Percentiles rank a stretch among this genome's conserved stretches.
Evolutionary conservation across 2,797 vertebrate genomes (phyloP).

Genomic region (Pelodytes ibericus): DNA sequence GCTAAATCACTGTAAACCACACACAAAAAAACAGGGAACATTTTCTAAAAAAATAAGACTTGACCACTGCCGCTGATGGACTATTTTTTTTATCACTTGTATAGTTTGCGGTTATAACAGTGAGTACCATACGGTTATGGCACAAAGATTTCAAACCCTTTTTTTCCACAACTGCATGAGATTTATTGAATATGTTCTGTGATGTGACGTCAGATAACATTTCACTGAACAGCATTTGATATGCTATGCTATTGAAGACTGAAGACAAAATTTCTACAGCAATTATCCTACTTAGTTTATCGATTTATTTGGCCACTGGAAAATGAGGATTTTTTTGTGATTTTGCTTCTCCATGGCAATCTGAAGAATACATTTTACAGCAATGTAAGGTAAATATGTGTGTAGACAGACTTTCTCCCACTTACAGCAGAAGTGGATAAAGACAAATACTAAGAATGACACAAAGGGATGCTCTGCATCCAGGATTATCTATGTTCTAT

Average conservation of each 20-base stretch:
- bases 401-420: too few relatives aligned
- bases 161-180: neutral
- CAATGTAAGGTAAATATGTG: too few relatives aligned
- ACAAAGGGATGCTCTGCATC: too few relatives aligned
- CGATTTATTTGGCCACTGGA: neutral
- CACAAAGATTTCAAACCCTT: neutral
- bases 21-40: neutral
- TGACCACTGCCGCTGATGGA: neutral
- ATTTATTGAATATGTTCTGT: neutral
- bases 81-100: neutral
- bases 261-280: neutral
- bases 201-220: neutral
- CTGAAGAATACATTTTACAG: too few relatives aligned
- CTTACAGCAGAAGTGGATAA: too few relatives aligned
- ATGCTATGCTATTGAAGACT: neutral
- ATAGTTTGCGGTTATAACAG: too few relatives aligned
- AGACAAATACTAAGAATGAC: too few relatives aligned
- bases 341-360: neutral
- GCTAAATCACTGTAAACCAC: neutral
- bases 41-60: neutral
- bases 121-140: neutral
- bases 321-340: neutral
- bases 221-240: neutral
- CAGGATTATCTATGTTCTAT: too few relatives aligned
- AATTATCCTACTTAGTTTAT: neutral